These are phyloP conservation scores for Chlorodrepanis virens DNA, from an alignment of 2,113 vertebrate species.

Conservation along the genomic window DNA sequence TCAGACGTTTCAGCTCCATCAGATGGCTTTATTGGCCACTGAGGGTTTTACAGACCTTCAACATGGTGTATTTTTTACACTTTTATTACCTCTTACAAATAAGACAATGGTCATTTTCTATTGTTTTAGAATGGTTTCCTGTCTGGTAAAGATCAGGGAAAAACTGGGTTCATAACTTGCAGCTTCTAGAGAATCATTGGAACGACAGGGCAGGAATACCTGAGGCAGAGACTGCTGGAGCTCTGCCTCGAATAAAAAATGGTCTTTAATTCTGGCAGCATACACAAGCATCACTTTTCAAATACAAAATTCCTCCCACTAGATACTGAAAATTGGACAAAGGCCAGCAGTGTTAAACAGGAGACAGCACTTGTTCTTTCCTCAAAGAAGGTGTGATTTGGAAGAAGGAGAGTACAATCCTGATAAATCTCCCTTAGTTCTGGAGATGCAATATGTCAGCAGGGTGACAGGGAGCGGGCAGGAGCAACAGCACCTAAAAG, in stretches of 20 bases:
- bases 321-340: neutral
- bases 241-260: neutral
- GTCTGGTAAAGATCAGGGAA: neutral
- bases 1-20: neutral
- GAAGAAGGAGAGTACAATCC: neutral
- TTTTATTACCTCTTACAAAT: neutral
- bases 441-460: neutral
- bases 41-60: neutral
- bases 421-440: neutral
- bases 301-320: slow-evolving; percentile 4
- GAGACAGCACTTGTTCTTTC: neutral
- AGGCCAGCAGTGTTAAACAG: neutral
- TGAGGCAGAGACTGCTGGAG: neutral
- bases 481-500: neutral
- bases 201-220: neutral
- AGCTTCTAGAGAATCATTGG: neutral
- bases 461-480: neutral
- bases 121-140: neutral
- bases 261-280: neutral
- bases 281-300: neutral
- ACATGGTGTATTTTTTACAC: neutral
- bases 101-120: neutral
- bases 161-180: neutral
- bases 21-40: neutral
- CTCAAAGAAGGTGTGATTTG: neutral